phyloP scores from a whole-genome alignment of 2,797 vertebrate genomes.

The Anabacerthia variegaticeps region DNA sequence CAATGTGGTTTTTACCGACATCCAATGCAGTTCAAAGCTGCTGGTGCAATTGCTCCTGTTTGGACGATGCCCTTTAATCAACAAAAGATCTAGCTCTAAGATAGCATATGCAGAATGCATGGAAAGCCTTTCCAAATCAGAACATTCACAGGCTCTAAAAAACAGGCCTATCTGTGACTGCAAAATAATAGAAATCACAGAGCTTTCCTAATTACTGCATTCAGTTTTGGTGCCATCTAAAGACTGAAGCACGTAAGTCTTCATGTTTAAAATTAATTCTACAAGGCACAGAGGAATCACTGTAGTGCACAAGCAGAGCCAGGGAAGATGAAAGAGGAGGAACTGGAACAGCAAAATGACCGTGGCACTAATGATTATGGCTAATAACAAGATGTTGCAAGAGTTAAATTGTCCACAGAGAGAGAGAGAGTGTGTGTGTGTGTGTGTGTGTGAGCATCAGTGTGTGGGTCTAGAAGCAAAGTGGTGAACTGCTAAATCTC shows the following conservation, averaged over 20 bases:
- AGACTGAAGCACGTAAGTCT: constrained; percentile 51
- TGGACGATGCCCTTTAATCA: background rate
- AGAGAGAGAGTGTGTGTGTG: accelerated
- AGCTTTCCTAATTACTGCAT: constrained; percentile 39
- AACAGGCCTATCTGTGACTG: background rate
- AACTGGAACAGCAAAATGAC: background rate
- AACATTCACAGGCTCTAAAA: background rate
- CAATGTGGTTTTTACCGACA: background rate
- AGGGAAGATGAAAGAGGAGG: background rate
- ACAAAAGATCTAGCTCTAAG: background rate
- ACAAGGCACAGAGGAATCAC: background rate
- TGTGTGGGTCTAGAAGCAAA: background rate
- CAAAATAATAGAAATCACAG: background rate
- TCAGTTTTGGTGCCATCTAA: constrained; percentile 67
- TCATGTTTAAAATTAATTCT: constrained; percentile 5
- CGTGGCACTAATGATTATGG: background rate
- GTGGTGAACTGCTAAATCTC: background rate
- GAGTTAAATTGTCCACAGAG: background rate
- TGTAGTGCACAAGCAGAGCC: background rate
- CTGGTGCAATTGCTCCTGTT: constrained; percentile 11
- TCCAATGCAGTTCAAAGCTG: background rate
- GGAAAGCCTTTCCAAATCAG: background rate
- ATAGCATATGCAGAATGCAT: background rate
- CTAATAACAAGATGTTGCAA: background rate
- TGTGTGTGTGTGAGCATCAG: accelerated